A percentile compares a stretch with the other conserved stretches of the same genome.
Conservation (phyloP, 2,797 vertebrate species). For the Jordanella pulchra region DNA sequence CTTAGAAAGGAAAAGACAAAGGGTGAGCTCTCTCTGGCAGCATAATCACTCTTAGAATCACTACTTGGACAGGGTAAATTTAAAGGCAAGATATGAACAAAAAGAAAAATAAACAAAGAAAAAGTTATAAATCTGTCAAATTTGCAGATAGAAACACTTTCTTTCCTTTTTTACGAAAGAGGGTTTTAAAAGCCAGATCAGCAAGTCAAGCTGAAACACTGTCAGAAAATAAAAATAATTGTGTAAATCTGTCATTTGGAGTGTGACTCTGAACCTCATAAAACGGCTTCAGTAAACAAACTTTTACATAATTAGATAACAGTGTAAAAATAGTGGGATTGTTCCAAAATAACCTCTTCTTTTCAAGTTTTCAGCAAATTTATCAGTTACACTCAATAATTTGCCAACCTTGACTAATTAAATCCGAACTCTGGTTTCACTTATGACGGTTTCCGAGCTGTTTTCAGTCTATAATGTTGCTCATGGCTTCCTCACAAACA, state of each 20-base stretch:
- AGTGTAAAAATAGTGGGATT: constrained; percentile 38
- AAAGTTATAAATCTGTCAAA: neutral
- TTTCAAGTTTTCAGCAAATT: neutral
- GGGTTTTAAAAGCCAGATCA: neutral
- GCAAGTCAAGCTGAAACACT: neutral
- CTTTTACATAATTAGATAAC: constrained; percentile 37
- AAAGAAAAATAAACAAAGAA: neutral
- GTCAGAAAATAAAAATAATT: neutral
- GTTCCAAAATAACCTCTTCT: constrained; percentile 23
- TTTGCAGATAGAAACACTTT: neutral
- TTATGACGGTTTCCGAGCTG: constrained; percentile 24
- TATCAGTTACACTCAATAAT: neutral
- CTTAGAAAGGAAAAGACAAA: neutral
- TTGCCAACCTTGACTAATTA: constrained; percentile 11
- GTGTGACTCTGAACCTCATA: neutral
- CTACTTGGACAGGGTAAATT: neutral
- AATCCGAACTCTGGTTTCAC: constrained; percentile 8
- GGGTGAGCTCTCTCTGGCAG: neutral
- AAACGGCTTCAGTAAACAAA: neutral
- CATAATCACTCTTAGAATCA: neutral
- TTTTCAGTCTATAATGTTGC: constrained; percentile 11
- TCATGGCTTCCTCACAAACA: constrained; percentile 1
- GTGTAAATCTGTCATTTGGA: neutral
- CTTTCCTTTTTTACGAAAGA: neutral
- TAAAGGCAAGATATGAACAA: neutral